Conservation (phyloP, 2,797 vertebrate species). For the Anguilla anguilla region DNA sequence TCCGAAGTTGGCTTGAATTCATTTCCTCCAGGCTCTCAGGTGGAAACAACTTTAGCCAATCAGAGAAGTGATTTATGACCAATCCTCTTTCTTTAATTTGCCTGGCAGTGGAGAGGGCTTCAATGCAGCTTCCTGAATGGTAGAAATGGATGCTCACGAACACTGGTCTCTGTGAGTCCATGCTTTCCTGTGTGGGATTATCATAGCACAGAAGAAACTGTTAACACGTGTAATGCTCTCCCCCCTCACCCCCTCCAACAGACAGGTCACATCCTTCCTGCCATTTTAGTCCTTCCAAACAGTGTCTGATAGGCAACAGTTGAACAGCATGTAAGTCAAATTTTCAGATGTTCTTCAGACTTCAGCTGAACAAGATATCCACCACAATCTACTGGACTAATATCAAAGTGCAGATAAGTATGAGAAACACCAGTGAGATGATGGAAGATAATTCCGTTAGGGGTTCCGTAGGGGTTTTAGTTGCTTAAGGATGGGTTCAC, state of each 20-base stretch:
- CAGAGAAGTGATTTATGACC: neutral
- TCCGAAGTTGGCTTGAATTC: neutral
- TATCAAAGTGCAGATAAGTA: neutral
- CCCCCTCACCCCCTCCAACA: too few species aligned
- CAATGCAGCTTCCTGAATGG: neutral
- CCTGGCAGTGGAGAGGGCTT: neutral
- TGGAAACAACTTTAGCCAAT: neutral
- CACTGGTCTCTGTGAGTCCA: neutral
- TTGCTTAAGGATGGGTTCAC: neutral
- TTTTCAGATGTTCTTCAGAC: neutral
- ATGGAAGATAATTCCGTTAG: neutral
- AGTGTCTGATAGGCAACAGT: neutral
- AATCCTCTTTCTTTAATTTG: neutral
- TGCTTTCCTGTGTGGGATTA: neutral
- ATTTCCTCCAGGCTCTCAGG: neutral
- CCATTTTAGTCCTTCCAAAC: neutral
- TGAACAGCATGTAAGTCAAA: neutral
- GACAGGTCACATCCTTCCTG: too few species aligned
- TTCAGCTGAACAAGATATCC: neutral
- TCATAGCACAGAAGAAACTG: neutral
- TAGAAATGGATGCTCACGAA: neutral
- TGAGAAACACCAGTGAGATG: neutral
- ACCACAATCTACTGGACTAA: neutral
- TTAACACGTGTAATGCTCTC: too few species aligned
- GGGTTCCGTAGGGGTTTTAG: neutral